Evolutionary conservation across 2,797 vertebrate genomes (phyloP), one percentile per base, ranked within the genome.

Genomic region (Anguilla anguilla): DNA sequence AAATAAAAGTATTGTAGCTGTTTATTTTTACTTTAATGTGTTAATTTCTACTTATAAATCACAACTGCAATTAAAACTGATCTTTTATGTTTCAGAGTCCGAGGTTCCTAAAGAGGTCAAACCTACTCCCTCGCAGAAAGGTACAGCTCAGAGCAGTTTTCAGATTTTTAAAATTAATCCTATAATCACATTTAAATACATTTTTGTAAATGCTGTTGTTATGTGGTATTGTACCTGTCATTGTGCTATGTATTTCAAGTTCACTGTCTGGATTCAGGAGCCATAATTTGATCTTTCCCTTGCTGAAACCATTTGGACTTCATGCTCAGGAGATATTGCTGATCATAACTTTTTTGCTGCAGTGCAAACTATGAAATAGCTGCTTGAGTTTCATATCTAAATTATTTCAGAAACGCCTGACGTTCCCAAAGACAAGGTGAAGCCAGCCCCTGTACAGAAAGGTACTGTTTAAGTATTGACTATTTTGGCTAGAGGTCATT

Each of bases 31-130:
- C 57, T 22, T 61, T 13, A 61, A 61, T 61, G 57, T 61, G 57
- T 22, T 61, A 2, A 61, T 61, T 61, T 61, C 15, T 61, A 22
- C 15, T 61, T 3, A 61, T 17, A 61, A 61, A 19, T 11, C 11
- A 2, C 57, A 3, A 61, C 19, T 17, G 15, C 15, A 15, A 11
- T 61, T 15, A 61, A 61, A 61, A 22, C 13, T 61, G 0, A 13
- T 15, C 19, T 17, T 79, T 43, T 79, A 6, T 43, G 35, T 79
- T 79, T 79, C 39, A 79, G 74, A 79, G 39, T 13, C 74, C 2
- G 74, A 79, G 74, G 39, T 79, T 79, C 74, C 74, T 2, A 79
- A 79, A 79, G 74, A 79, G 35, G 74, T 7, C 17, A 79, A 79
- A 79, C 35, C 31, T 17, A 39, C 74, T 46, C 74, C 74, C 43